Percentiles rank a stretch among this genome's conserved stretches.
Conservation (phyloP, 2,113 vertebrate genomes). For the Ramphastos sulfuratus region DNA sequence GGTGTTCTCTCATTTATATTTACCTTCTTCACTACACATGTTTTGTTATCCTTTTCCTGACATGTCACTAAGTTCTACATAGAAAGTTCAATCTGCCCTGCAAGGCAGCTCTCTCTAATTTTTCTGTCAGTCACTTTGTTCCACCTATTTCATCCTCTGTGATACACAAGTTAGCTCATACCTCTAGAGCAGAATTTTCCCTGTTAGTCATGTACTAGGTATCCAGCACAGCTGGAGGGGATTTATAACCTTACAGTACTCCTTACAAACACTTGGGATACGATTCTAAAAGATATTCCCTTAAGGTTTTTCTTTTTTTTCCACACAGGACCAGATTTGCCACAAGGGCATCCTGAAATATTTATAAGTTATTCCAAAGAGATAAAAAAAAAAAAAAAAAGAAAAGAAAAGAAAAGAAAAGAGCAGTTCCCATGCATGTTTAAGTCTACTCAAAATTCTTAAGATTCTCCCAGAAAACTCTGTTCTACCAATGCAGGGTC, state of each 20-base stretch:
- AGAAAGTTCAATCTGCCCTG: background rate
- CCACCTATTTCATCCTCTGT: background rate
- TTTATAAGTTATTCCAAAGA: slow-evolving; percentile 54
- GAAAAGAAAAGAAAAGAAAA: too few species aligned
- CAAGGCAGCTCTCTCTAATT: background rate
- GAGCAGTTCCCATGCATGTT: slow-evolving; percentile 62
- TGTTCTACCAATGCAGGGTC: slow-evolving; percentile 57
- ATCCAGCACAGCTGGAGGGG: background rate
- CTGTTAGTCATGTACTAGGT: background rate
- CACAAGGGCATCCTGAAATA: background rate
- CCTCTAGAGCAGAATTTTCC: background rate
- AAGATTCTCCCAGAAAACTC: slow-evolving; percentile 59
- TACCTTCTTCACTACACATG: background rate
- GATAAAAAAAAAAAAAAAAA: slow-evolving; percentile 54
- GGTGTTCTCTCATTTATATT: background rate
- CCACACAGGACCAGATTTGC: slow-evolving; percentile 30
- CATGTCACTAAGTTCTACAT: background rate
- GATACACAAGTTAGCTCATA: background rate
- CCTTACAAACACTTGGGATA: background rate
- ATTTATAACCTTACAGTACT: background rate
- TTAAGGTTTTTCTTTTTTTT: background rate
- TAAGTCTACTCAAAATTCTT: slow-evolving; percentile 64
- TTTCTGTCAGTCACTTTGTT: background rate
- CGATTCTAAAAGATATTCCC: background rate
- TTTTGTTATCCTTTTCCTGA: background rate